Evolutionary conservation across 2,113 vertebrate species (phyloP), one percentile per base, ranked within the genome.

Genomic region (Tenebrosternarchus preto): DNA sequence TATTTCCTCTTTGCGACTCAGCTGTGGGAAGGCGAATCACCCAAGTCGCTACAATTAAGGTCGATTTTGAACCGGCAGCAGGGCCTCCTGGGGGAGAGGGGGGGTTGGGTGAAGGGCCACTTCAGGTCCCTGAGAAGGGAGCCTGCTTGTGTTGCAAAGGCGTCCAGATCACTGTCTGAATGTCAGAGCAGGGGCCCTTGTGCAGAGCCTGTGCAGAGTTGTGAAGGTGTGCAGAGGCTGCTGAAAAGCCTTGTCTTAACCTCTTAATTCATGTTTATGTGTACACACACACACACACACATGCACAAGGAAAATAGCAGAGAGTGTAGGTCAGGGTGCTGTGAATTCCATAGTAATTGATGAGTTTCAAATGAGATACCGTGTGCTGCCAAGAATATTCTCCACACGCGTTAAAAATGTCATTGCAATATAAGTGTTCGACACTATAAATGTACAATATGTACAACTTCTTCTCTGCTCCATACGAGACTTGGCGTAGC

Each of bases 31-130:
- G 33, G 33, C 33, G 33, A 2, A 36, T 36, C 33, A 57, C 29
- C 57, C n/a, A 50, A 31, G 59, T 61, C 53, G 56, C 43, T 53
- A 27, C 82, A 82, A 83, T 85, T 83, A 77, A 73, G 57, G 59
- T n/a, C 73, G 50, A 80, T 76, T 78, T 50, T 60, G 67, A 36
- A 36, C 33, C 6, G 3, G 6, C 33, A 6, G 33, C 6, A 6
- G 33, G 33, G 33, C 33, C 2, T 36, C 33, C n/a, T n/a, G n/a
- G n/a, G n/a, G n/a, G n/a, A n/a, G n/a, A n/a, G n/a, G n/a, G n/a
- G n/a, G n/a, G n/a, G n/a, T n/a, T n/a, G n/a, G n/a, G n/a, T n/a
- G n/a, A n/a, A n/a, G 33, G 33, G 6, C 33, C 33, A 6, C 33
- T 36, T 36, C 3, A 6, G 33, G 33, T 6, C 33, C 33, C 33